phyloP scores from a whole-genome alignment of 2,113 vertebrate species.

The Sylvietta virens region DNA sequence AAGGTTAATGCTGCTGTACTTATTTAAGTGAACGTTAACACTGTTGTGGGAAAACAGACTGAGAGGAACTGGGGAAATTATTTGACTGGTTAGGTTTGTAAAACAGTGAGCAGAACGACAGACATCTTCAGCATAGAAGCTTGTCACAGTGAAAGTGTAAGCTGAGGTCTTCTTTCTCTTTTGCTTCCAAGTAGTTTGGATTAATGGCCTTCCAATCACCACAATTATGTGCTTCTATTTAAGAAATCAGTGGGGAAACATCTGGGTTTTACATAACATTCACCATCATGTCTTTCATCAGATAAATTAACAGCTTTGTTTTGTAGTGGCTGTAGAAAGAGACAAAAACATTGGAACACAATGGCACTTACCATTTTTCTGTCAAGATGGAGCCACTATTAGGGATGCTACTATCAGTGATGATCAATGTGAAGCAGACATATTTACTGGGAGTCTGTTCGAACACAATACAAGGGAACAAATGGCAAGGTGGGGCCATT shows the following conservation, averaged over 20 bases:
- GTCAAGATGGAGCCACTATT: slow-evolving; percentile 45
- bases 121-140: not conserved
- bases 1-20: slow-evolving; percentile 41
- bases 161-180: not conserved
- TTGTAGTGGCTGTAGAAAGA: slow-evolving; percentile 21
- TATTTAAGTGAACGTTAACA: slow-evolving; percentile 28
- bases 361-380: slow-evolving; percentile 40
- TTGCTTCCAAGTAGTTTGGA: slow-evolving; percentile 21
- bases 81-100: not conserved
- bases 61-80: not conserved
- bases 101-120: not conserved
- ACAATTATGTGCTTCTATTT: slow-evolving; percentile 23
- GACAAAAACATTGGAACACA: slow-evolving; percentile 34
- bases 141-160: not conserved
- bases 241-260: slow-evolving; percentile 65
- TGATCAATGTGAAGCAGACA: slow-evolving; percentile 49
- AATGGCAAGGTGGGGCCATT: slow-evolving; percentile 28
- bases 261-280: slow-evolving; percentile 49
- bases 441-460: slow-evolving; percentile 23
- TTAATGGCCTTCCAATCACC: slow-evolving; percentile 26
- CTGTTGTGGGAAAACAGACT: slow-evolving; percentile 26
- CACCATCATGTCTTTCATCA: slow-evolving; percentile 43
- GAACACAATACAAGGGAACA: slow-evolving; percentile 39
- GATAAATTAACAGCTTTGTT: slow-evolving; percentile 62
- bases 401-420: slow-evolving; percentile 27